Conservation (phyloP, 2,888 invertebrate species). For the Nephrocerus scutellatus region DNA sequence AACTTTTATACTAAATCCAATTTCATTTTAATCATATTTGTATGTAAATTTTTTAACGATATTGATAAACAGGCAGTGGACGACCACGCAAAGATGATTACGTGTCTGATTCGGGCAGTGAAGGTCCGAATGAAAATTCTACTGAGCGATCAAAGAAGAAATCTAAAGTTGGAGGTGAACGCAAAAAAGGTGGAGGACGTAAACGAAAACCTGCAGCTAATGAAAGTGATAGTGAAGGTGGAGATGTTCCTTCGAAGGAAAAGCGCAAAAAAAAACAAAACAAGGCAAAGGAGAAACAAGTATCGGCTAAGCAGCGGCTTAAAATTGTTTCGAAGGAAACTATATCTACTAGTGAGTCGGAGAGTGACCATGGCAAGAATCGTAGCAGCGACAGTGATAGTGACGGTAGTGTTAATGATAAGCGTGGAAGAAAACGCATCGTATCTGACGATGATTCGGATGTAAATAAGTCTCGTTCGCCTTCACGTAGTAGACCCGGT, state of each 20-base stretch:
- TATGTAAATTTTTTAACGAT: neutral
- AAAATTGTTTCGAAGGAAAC: slow-evolving; percentile 91
- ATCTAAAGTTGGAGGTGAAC: slow-evolving; percentile 42
- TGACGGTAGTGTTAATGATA: slow-evolving; percentile 25
- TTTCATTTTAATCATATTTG: neutral
- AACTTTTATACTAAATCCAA: slow-evolving; percentile 1
- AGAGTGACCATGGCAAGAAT: slow-evolving; percentile 44
- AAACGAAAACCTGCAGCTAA: slow-evolving; percentile 46
- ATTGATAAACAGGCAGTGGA: slow-evolving; percentile 37
- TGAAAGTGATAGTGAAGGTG: slow-evolving; percentile 61
- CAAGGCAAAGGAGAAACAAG: slow-evolving; percentile 56
- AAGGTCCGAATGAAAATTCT: slow-evolving; percentile 42
- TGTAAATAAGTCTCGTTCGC: slow-evolving; percentile 27
- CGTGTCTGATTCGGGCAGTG: slow-evolving; percentile 71
- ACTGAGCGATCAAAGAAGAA: slow-evolving; percentile 37
- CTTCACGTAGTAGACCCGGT: slow-evolving; percentile 21
- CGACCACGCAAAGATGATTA: slow-evolving; percentile 64
- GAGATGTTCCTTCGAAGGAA: slow-evolving; percentile 47
- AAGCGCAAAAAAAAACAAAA: slow-evolving; percentile 56
- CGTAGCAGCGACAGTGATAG: slow-evolving; percentile 34
- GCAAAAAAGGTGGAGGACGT: slow-evolving; percentile 47
- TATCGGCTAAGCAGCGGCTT: slow-evolving; percentile 75
- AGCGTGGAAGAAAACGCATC: slow-evolving; percentile 29
- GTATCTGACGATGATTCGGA: slow-evolving; percentile 34
- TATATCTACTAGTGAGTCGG: slow-evolving; percentile 83